Evolutionary conservation across 1,140 invertebrate genomes (phyloP).

Genomic region (Lepidotrigona ventralis): DNA sequence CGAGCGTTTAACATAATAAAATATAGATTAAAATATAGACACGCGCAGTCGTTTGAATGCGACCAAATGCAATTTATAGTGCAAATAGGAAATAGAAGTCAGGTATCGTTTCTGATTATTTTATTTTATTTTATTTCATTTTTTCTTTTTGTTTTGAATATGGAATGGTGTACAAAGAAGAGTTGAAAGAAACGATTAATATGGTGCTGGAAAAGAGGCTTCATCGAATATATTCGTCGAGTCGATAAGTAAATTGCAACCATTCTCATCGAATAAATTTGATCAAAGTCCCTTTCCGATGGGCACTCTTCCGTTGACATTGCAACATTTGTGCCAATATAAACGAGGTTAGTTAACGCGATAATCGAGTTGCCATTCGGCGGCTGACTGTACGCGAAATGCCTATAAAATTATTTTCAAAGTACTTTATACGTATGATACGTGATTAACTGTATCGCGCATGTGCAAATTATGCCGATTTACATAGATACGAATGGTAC

Average conservation of each 20-base stretch:
- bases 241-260: not conserved
- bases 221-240: not conserved
- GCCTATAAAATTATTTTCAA: slow-evolving; percentile 71
- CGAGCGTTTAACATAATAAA: slow-evolving; percentile 17
- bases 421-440: slow-evolving; percentile 44
- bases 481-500: not conserved
- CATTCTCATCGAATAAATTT: not conserved
- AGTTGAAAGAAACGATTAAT: not conserved
- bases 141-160: not conserved
- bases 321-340: slow-evolving; percentile 62
- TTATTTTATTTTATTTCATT: too few species aligned
- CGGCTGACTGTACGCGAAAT: slow-evolving; percentile 57
- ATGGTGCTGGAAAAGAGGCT: not conserved
- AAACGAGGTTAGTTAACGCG: slow-evolving; percentile 48
- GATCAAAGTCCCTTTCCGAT: not conserved
- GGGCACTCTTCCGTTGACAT: slow-evolving; percentile 43
- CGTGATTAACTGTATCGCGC: not conserved
- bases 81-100: slow-evolving; percentile 1
- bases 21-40: not conserved
- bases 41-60: not conserved
- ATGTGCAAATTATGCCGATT: not conserved
- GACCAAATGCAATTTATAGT: not conserved
- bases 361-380: slow-evolving; percentile 63
- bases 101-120: not conserved
- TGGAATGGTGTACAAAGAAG: not conserved